Percentiles rank a stretch among this genome's conserved stretches.
Conservation (phyloP, 2,113 vertebrate species). For the Microcebus tavaratra region DNA sequence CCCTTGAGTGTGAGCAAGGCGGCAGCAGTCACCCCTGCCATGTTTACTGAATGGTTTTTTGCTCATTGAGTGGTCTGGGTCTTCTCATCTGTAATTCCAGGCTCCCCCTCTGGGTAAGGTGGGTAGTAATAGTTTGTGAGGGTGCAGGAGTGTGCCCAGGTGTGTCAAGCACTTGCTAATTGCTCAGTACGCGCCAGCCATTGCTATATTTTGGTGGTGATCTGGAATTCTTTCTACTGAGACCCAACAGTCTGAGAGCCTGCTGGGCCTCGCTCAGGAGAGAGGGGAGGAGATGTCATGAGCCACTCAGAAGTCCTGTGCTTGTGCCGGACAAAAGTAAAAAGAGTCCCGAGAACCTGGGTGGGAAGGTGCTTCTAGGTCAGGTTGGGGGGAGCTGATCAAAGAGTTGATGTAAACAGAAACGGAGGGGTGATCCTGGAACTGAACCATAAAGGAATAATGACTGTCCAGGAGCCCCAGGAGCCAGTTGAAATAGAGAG, state of each 20-base stretch:
- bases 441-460: background rate
- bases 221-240: background rate
- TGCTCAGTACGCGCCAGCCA: background rate
- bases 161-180: too few relatives aligned
- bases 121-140: background rate
- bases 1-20: background rate
- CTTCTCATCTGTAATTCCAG: background rate
- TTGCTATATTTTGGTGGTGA: background rate
- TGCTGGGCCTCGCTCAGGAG: background rate
- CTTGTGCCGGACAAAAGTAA: background rate
- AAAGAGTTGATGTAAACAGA: background rate
- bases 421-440: background rate
- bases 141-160: background rate
- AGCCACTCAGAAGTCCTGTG: background rate
- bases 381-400: background rate
- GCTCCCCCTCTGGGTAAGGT: background rate
- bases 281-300: background rate
- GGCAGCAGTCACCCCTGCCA: background rate
- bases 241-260: background rate
- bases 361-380: background rate
- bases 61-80: background rate
- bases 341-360: background rate
- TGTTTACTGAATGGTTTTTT: background rate
- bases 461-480: background rate
- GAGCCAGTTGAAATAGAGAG: background rate